These are phyloP conservation scores for Phyllostomus discolor DNA, from an alignment of 2,113 vertebrate species.

Conservation along the genomic window DNA sequence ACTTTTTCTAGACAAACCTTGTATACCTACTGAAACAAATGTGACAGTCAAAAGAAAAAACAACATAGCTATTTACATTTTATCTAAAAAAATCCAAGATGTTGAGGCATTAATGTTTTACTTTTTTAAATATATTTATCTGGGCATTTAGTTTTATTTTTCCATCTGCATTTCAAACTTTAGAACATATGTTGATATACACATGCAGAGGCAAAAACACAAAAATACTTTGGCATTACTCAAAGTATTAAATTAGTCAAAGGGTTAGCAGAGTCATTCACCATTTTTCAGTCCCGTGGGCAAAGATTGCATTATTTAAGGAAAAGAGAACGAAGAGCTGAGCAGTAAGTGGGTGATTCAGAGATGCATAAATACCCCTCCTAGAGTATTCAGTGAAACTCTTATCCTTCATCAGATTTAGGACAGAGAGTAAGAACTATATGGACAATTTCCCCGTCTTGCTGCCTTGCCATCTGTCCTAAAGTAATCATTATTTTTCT, in stretches of 20 bases:
- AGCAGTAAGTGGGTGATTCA: conserved; percentile 42
- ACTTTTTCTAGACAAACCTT: too few species aligned
- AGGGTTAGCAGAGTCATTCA: conserved; percentile 6
- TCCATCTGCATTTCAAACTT: neutral
- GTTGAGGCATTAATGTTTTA: neutral
- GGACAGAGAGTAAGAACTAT: conserved; percentile 47
- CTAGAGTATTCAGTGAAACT: conserved; percentile 6
- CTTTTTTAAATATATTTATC: neutral
- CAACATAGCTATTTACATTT: neutral
- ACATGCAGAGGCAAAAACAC: neutral
- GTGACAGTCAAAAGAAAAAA: neutral
- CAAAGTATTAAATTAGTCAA: conserved; percentile 51
- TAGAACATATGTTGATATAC: neutral
- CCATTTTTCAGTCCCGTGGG: neutral
- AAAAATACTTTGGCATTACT: neutral
- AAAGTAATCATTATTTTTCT: conserved; percentile 63
- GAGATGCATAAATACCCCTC: conserved; percentile 18
- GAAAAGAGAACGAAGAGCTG: conserved; percentile 22
- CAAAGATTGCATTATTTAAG: conserved; percentile 53
- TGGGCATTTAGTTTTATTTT: neutral
- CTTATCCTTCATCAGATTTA: conserved; percentile 32
- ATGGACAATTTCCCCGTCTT: conserved; percentile 54
- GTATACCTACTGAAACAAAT: neutral
- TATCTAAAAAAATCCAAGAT: neutral
- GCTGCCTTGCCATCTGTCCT: conserved; percentile 67